Percentiles rank a stretch among this genome's conserved stretches.
Conservation (phyloP, 2,888 invertebrate species). For the Philonicus albiceps region DNA sequence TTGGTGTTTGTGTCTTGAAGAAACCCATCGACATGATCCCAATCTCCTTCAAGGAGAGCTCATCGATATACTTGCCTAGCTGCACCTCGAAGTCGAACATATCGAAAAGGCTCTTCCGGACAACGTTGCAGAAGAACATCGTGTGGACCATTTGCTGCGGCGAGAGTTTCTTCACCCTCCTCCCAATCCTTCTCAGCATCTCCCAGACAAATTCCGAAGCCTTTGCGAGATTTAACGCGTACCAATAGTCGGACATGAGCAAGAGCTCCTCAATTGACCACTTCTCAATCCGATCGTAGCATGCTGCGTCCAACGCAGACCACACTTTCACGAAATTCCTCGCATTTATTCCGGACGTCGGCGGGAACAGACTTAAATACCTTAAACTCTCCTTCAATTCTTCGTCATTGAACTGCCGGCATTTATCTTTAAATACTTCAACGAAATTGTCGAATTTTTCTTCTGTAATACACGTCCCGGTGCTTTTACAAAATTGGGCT, state of each 20-base stretch:
- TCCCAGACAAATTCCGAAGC: conserved; percentile 67
- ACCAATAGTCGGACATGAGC: conserved; percentile 72
- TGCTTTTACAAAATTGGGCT: conserved; percentile 53
- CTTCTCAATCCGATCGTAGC: conserved; percentile 63
- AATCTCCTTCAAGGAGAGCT: conserved; percentile 72
- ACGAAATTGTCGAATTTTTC: conserved; percentile 54
- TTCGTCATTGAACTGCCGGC: conserved; percentile 67
- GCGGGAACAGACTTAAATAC: conserved; percentile 66
- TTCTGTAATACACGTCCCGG: conserved; percentile 53
- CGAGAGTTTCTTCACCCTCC: conserved; percentile 68
- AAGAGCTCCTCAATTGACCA: conserved; percentile 69
- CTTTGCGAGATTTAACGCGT: conserved; percentile 67
- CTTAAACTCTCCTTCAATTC: conserved; percentile 67
- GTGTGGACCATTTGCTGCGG: conserved; percentile 72
- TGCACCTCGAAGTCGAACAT: conserved; percentile 73
- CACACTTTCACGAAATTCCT: conserved; percentile 72
- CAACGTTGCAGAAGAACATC: conserved; percentile 72
- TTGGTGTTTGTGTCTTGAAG: conserved; percentile 76
- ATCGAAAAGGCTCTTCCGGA: conserved; percentile 67
- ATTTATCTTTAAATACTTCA: conserved; percentile 63
- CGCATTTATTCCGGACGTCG: conserved; percentile 64
- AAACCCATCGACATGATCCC: conserved; percentile 78
- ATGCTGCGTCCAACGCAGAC: conserved; percentile 73
- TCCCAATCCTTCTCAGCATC: conserved; percentile 66
- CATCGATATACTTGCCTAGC: conserved; percentile 65